These are phyloP conservation scores for Magallana gigas DNA, from an alignment of 1,140 invertebrate genomes.

Conservation along the genomic window DNA sequence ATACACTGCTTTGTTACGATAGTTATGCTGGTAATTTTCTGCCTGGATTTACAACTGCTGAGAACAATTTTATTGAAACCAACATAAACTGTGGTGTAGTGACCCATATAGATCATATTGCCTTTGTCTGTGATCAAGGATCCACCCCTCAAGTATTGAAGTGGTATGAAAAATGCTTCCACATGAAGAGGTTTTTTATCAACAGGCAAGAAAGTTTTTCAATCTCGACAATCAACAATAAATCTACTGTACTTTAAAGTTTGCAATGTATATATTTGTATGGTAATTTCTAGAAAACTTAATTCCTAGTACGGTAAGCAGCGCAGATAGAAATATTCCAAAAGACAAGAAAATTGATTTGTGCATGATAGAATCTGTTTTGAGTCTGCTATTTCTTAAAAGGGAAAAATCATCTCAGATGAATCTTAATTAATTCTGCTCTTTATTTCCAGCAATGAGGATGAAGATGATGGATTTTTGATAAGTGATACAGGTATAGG, in stretches of 20 bases:
- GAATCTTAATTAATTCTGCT: no score
- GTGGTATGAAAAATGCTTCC: slow-evolving; percentile 81
- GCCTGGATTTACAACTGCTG: slow-evolving; percentile 75
- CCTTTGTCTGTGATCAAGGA: slow-evolving; percentile 78
- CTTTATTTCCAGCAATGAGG: slow-evolving; percentile 68
- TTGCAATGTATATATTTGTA: no score
- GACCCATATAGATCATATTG: slow-evolving; percentile 81
- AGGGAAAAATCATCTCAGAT: no score
- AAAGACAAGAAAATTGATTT: no score
- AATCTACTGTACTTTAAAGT: not conserved
- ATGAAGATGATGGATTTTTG: slow-evolving; percentile 78
- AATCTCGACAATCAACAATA: not conserved
- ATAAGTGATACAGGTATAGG: slow-evolving; percentile 75
- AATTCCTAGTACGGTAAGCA: no score
- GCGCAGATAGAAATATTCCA: no score
- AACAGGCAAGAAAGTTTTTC: slow-evolving; percentile 73
- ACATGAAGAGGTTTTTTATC: slow-evolving; percentile 80
- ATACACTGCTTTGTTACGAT: slow-evolving; percentile 79
- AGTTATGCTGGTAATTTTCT: slow-evolving; percentile 79
- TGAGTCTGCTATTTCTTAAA: no score
- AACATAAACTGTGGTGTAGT: not conserved
- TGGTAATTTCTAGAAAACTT: no score
- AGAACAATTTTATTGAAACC: not conserved
- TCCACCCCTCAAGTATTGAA: slow-evolving; percentile 76
- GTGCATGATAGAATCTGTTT: no score